Base-by-base conservation (phyloP, 1,140 invertebrate genomes). In the Aphelinus atriplicis region DNA sequence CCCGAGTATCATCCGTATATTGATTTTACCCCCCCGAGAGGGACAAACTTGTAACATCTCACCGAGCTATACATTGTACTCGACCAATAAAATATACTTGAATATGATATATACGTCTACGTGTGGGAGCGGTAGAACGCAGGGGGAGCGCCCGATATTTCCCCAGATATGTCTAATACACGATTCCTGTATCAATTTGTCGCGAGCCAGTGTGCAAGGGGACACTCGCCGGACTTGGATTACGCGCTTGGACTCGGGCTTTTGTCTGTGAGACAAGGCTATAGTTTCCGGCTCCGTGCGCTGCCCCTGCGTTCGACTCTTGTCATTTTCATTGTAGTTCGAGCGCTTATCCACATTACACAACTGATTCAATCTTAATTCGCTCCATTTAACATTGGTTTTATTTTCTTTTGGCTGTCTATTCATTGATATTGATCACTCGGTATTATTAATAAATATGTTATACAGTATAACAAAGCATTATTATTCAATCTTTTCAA, bases 81-180 rank as follows among this genome's bases (percentile, higher is more conserved):
- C 81, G 82, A 86, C 82, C 83, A 87, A 86, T 86, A 86, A 86
- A 87, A 83, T 75, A 78, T 81, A 83, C 81, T 78, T 79, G 82
- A 83, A 84, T 78, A 77, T 46, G 73, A 61, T 57, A 67, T n/a
- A 45, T 56, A 51, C 47, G 51, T 4, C 9, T 42, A 4, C 48
- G 45, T 51, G 58, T 58, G 26, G 2, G 62, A 47, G 62, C 45
- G 58, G 45, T 43, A 48, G 48, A 10, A 43, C 48, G 55, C 43
- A 58, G 26, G 26, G 55, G 66, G 62, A 63, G 43, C 10, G 3
- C 3, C 55, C 7, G 46, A 55, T 26, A 2, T 10, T 58, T 58
- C 45, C 66, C 2, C 2, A 7, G 64, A 66, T 55, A 53, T 9
- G 64, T 55, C 26, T 65, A 65, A 65, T 65, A 56, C 65, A 56